Evolutionary conservation across 2,113 vertebrate species (phyloP), one percentile per base, ranked within the genome.

Genomic region (Psittacara wagleri): DNA sequence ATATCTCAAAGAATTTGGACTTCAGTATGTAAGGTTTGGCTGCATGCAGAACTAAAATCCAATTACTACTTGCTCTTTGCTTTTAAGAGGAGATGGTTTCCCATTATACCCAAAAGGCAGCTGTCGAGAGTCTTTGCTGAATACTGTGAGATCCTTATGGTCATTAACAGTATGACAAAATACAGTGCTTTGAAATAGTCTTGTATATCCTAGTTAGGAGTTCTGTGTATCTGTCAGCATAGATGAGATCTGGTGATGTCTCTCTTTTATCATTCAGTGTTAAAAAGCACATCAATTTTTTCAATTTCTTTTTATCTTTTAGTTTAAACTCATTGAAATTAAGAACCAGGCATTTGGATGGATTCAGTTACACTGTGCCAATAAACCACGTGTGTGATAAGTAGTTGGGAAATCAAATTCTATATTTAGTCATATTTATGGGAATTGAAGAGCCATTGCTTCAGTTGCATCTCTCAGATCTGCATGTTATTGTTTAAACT

Each of bases 401-500:
- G 43, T 27, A 44, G 76, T 35, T 91, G 81, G 82, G 91, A 91
- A 92, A 88, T 72, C 54, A 88, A 91, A 83, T 59, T 83, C 94
- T 92, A 95, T 94, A 80, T 70, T 77, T 96, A 92, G 83, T 64
- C 16, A 18, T 43, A 39, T 88, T 96, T 91, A 83, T 74, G 82
- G 85, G 92, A 95, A 93, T 5, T 33, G 83, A 85, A 87, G 43
- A 92, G 43, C 46, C 39, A 39, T 59, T 77, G 37, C 61, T 92
- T 75, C 76, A 83, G 59, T 20, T 67, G 82, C 35, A 62, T 83
- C 61, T 90, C 82, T 95, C 59, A 86, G 82, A 95, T 88, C 87
- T 90, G 52, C 41, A 37, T 51, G 12, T 27, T 35, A 80, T 29
- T 67, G 61, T 80, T 90, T 33, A 55, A 76, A 77, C 92, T 88